These are phyloP conservation scores for Plagodis dolabraria DNA, from an alignment of 2,888 invertebrate genomes.

Conservation along the genomic window DNA sequence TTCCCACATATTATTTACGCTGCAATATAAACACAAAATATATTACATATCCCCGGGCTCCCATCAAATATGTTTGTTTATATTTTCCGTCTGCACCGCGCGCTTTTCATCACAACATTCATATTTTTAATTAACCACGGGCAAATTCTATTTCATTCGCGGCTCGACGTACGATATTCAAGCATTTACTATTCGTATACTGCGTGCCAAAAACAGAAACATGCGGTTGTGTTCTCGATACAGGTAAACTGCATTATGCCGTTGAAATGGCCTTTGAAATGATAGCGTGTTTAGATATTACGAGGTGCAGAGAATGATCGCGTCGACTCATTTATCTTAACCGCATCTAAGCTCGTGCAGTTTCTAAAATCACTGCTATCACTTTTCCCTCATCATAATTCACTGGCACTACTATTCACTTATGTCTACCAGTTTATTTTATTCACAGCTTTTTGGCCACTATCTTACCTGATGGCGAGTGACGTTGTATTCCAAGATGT, in stretches of 20 bases:
- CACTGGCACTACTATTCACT: no score
- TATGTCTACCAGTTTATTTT: no score
- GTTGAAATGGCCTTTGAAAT: conserved; percentile 59
- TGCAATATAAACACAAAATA: conserved; percentile 31
- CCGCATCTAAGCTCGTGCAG: conserved; percentile 1
- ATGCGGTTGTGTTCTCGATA: conserved; percentile 63
- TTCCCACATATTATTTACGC: conserved; percentile 9
- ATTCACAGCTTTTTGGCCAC: no score
- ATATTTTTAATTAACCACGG: conserved; percentile 70
- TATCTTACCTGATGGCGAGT: no score
- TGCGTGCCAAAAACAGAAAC: conserved; percentile 72
- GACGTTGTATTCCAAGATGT: no score
- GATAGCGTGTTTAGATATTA: conserved; percentile 51
- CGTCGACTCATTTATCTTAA: neutral
- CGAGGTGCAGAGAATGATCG: conserved; percentile 4
- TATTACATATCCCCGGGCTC: conserved; percentile 31
- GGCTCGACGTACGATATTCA: conserved; percentile 58
- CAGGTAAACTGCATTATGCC: conserved; percentile 57
- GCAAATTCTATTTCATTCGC: conserved; percentile 76
- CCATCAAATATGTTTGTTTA: conserved; percentile 41
- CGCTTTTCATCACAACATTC: conserved; percentile 55
- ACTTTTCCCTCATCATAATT: no score
- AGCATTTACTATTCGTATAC: conserved; percentile 49
- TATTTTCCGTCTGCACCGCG: conserved; percentile 45
- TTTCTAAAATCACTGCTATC: neutral